Conservation (phyloP, 2,113 vertebrate species). For the Centropus unirufus region DNA sequence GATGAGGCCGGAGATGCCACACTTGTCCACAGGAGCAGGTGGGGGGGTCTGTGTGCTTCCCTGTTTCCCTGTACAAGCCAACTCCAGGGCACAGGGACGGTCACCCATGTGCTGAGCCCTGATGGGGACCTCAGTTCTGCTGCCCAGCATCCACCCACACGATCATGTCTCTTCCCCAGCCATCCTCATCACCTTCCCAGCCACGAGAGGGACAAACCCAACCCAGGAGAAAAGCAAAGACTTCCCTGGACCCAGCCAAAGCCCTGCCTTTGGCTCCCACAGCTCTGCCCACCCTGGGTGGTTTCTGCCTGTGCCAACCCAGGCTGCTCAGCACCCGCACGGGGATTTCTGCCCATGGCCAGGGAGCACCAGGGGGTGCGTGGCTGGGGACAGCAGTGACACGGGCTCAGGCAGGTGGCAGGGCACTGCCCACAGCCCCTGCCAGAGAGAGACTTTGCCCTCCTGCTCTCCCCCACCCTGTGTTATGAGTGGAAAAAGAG, state of each 20-base stretch:
- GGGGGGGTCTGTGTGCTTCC: no score
- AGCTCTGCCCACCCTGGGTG: not conserved
- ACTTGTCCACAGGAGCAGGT: fast-evolving
- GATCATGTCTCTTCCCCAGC: not conserved
- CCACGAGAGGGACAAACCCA: fast-evolving
- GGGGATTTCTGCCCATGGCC: not conserved
- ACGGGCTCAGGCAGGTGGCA: not conserved
- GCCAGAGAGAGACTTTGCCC: not conserved
- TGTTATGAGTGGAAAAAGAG: not conserved
- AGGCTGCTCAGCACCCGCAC: not conserved
- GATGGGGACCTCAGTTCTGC: not conserved
- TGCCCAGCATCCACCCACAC: not conserved
- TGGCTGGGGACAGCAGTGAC: not conserved
- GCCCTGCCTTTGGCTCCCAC: not conserved
- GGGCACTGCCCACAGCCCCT: not conserved
- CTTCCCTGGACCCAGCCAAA: not conserved
- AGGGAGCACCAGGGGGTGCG: fast-evolving
- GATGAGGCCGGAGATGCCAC: not conserved
- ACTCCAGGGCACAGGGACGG: fast-evolving
- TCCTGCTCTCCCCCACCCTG: not conserved
- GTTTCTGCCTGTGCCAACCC: fast-evolving
- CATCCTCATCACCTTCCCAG: not conserved
- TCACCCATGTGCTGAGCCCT: not conserved
- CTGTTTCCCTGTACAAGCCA: not conserved
- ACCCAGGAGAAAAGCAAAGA: not conserved